A percentile compares a stretch with the other conserved stretches of the same genome.
These are phyloP conservation scores for Phrixothrix hirtus DNA, from an alignment of 2,888 invertebrate species.

Conservation along the genomic window DNA sequence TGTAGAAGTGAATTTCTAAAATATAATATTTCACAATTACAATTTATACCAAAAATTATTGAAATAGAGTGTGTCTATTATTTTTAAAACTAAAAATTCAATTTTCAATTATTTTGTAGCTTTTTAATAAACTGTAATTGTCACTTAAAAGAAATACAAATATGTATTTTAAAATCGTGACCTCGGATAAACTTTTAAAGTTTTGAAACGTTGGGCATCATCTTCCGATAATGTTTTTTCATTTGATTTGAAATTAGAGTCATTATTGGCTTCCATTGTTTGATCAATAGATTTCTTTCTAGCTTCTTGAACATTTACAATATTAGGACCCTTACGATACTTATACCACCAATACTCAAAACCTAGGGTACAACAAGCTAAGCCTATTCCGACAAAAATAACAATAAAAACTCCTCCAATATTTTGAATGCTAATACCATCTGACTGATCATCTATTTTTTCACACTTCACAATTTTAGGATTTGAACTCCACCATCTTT, in stretches of 20 bases:
- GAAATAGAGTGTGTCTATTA: no score
- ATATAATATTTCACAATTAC: no score
- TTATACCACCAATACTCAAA: slow-evolving; percentile 96
- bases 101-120: no score
- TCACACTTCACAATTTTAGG: slow-evolving; percentile 77
- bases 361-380: slow-evolving; percentile 87
- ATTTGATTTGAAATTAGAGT: slow-evolving; percentile 1
- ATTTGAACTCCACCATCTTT: slow-evolving; percentile 95
- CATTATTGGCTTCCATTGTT: slow-evolving; percentile 5
- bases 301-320: slow-evolving; percentile 67
- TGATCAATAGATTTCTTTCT: slow-evolving; percentile 16
- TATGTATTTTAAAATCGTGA: slow-evolving; percentile 26
- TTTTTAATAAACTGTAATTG: no score
- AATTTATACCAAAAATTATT: no score
- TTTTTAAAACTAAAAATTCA: no score
- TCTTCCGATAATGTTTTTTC: slow-evolving; percentile 13
- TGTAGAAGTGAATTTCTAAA: no score
- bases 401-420: slow-evolving; percentile 98
- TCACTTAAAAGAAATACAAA: no score
- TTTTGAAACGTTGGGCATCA: slow-evolving; percentile 16
- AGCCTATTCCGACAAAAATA: slow-evolving; percentile 91
- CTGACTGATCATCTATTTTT: slow-evolving; percentile 89
- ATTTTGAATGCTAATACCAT: slow-evolving; percentile 96
- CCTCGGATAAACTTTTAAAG: slow-evolving; percentile 20
- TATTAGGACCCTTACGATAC: slow-evolving; percentile 65